A percentile compares a stretch with the other conserved stretches of the same genome.
Evolutionary conservation across 2,113 vertebrate genomes (phyloP).

Genomic region (Salvelinus namaycush): DNA sequence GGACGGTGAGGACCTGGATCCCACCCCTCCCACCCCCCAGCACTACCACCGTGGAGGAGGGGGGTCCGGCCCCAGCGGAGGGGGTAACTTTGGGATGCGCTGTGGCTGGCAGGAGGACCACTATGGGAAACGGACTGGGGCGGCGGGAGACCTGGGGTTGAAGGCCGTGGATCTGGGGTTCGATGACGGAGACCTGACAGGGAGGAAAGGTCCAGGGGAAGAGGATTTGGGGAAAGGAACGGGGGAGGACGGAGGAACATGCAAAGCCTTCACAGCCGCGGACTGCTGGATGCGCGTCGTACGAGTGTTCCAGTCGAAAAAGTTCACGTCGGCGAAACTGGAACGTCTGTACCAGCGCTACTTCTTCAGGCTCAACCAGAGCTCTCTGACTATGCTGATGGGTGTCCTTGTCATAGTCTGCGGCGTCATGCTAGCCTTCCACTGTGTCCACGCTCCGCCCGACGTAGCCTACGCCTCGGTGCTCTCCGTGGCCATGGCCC

Average conservation of each 20-base stretch:
- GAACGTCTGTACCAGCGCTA: constrained; percentile 97
- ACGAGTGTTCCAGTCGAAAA: constrained; percentile 92
- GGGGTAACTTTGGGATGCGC: constrained; percentile 70
- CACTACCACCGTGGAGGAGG: constrained; percentile 58
- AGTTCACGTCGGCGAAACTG: constrained; percentile 91
- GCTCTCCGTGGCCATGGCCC: constrained; percentile 79
- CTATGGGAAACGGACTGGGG: constrained; percentile 80
- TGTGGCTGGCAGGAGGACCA: constrained; percentile 95
- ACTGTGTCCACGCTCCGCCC: constrained; percentile 73
- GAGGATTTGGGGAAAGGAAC: constrained; percentile 50
- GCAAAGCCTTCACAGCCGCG: constrained; percentile 45
- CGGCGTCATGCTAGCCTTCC: constrained; percentile 86
- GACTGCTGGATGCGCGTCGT: constrained; percentile 79
- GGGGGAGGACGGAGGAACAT: constrained; percentile 20
- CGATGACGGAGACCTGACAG: constrained; percentile 80
- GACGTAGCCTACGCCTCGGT: constrained; percentile 73
- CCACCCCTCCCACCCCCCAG: constrained; percentile 55
- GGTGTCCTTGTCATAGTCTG: constrained; percentile 88
- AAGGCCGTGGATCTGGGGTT: constrained; percentile 82
- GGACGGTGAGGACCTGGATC: constrained; percentile 79
- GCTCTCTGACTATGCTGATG: constrained; percentile 95
- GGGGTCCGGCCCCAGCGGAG: constrained; percentile 52
- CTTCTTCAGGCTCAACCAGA: constrained; percentile 99
- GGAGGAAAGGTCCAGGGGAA: constrained; percentile 49
- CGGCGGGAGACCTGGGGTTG: constrained; percentile 73